Evolutionary conservation across 2,113 vertebrate genomes (phyloP), one percentile per base, ranked within the genome.

Genomic region (Prochilodus magdalenae): DNA sequence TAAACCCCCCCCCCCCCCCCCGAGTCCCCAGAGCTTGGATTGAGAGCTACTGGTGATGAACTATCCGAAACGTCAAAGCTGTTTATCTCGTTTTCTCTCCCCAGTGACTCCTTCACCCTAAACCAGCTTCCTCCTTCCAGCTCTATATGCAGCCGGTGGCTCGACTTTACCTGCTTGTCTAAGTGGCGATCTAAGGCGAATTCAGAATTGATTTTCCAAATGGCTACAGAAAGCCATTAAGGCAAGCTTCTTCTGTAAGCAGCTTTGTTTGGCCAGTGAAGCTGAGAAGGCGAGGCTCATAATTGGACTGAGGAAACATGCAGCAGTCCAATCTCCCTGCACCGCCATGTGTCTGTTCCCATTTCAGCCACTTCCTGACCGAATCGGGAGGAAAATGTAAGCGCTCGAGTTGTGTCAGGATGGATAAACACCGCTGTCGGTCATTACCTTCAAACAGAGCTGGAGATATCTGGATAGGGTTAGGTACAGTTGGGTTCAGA

Each of bases 391-490:
- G 77, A 73, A 72, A 79, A 82, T 71, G 44, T 70, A 59, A 73
- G 69, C 29, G 67, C 63, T 60, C 67, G 47, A 5, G 55, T 33
- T 70, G 59, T 63, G 84, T 85, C 73, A 78, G 67, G 27, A 67
- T 84, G 72, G 75, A 59, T 65, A 82, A 84, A 79, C 81, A 82
- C 77, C 36, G 18, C 67, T 74, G 75, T 83, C 84, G 78, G 30
- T 83, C 83, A 79, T 79, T 29, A 1, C 14, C n/a, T 26, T 26
- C 57, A 24, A 12, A 60, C 1, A 26, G n/a, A 26, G n/a, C n/a
- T 60, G 1, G 57, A 26, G 13, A 60, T 60, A 26, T 24, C 5
- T 60, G 16, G 5, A 22, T 55, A 26, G 22, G 1, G 22, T 57
- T 5, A 26, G n/a, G 57, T 24, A 13, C 10, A 15, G 57, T 26